Percentiles rank a stretch among this genome's conserved stretches.
These are phyloP conservation scores for Baccha elongata DNA, from an alignment of 2,888 invertebrate species.

Conservation along the genomic window DNA sequence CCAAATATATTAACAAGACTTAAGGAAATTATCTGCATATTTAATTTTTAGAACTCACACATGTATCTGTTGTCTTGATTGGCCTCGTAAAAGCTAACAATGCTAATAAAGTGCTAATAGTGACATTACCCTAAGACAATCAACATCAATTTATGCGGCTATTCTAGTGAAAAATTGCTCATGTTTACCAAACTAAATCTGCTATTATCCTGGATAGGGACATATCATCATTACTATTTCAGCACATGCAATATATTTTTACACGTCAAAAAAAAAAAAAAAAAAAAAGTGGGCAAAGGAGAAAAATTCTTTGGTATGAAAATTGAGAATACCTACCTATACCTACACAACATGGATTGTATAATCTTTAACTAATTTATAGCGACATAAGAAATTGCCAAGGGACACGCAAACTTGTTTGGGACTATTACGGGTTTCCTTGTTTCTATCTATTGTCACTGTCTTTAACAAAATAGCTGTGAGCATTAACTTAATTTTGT, in stretches of 20 bases:
- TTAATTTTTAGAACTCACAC: background rate
- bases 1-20: background rate
- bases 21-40: constrained; percentile 34
- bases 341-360: background rate
- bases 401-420: constrained; percentile 50
- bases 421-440: background rate
- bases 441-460: background rate
- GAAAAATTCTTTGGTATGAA: constrained; percentile 17
- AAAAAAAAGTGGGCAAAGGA: background rate
- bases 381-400: constrained; percentile 45
- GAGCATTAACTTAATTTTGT: constrained; percentile 15
- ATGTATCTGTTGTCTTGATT: background rate
- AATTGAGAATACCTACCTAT: no score
- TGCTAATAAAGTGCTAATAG: constrained; percentile 65
- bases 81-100: constrained; percentile 42
- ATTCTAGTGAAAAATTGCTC: constrained; percentile 62
- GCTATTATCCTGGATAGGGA: constrained; percentile 29
- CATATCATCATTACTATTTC: constrained; percentile 22
- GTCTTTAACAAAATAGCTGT: constrained; percentile 22
- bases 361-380: constrained; percentile 45
- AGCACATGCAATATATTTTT: constrained; percentile 64
- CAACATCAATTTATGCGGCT: constrained; percentile 60
- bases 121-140: constrained; percentile 64
- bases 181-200: constrained; percentile 11
- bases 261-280: constrained; percentile 6